Conservation (phyloP, 2,888 invertebrate genomes). For the Merodon equestris region DNA sequence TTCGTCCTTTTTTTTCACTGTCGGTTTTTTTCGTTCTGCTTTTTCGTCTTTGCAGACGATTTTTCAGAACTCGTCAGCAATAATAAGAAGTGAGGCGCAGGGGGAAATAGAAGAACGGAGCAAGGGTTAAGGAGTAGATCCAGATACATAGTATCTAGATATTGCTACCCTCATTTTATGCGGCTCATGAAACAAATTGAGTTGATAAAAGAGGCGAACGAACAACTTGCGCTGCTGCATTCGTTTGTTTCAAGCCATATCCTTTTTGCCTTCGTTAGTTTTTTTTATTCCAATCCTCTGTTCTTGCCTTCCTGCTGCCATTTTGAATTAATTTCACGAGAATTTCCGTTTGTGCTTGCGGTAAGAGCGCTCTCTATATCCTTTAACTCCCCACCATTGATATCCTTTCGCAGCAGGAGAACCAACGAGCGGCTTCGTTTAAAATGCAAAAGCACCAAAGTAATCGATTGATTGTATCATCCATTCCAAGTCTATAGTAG, state of each 20-base stretch:
- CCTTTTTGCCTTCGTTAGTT: too few relatives aligned
- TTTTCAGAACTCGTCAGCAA: conserved; percentile 50
- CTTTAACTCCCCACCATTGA: conserved; percentile 1
- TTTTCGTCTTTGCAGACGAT: conserved; percentile 20
- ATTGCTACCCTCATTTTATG: conserved; percentile 61
- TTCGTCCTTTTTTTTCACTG: too few relatives aligned
- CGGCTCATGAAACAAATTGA: conserved; percentile 68
- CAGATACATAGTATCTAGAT: neutral
- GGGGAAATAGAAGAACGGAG: too few relatives aligned
- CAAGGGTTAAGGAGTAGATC: conserved; percentile 8
- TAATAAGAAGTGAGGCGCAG: conserved; percentile 34
- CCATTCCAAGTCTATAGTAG: conserved; percentile 22
- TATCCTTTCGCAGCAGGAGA: neutral
- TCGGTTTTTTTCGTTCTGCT: conserved; percentile 34
- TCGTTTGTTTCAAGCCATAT: conserved; percentile 44
- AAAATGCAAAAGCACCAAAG: conserved; percentile 65
- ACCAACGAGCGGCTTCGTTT: conserved; percentile 60
- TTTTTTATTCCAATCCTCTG: too few relatives aligned
- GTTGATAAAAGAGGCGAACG: conserved; percentile 55
- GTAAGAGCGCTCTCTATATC: neutral
- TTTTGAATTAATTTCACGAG: conserved; percentile 64
- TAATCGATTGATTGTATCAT: conserved; percentile 67
- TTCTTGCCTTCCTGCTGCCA: conserved; percentile 29
- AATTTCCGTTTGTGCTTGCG: neutral
- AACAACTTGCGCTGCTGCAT: conserved; percentile 47